Evolutionary conservation across 1,140 invertebrate genomes (phyloP), one percentile per base, ranked within the genome.

Genomic region (Euura saliciscinereae): DNA sequence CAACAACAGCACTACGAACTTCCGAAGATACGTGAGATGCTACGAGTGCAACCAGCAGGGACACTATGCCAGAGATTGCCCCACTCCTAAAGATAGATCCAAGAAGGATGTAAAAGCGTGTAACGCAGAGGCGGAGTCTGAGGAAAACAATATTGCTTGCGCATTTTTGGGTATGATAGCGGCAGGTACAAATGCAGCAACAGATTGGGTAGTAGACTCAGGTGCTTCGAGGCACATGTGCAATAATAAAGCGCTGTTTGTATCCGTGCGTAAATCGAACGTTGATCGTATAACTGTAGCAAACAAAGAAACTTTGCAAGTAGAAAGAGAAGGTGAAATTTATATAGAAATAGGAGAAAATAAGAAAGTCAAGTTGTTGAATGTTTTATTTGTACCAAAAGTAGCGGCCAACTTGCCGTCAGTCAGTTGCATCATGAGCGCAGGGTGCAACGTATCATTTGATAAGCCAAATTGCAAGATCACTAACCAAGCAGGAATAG

Each of bases 251-350:
- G 28, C 28, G 28, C 28, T 28, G 28, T 28, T 28, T 28, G 28
- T 28, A 28, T 28, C 28, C 28, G 28, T 28, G 28, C 28, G 28
- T 28, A 28, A 28, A 28, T 66, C 45, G 66, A 75, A 64, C 73
- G 2, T 5, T 73, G 45, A 13, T 51, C 66, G 51, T 0, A 59
- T 59, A 59, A 59, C 3, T 2, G 51, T 59, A 6, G 51, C 66
- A 45, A 74, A 66, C 71, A 70, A 78, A 70, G 72, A 75, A 7
- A 76, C 79, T 72, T 78, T 79, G 42, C 70, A 68, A 6, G 70
- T 80, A 1, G 79, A 76, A 44, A 75, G 79, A 44, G 66, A 77
- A 11, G 73, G n/a, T 3, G 77, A 75, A 72, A 78, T 8, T 73
- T 75, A 11, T 73, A 77, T 8, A 69, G 75, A 42, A 78, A 75